These are phyloP conservation scores for Syritta pipiens DNA, from an alignment of 2,888 invertebrate genomes.

Conservation along the genomic window DNA sequence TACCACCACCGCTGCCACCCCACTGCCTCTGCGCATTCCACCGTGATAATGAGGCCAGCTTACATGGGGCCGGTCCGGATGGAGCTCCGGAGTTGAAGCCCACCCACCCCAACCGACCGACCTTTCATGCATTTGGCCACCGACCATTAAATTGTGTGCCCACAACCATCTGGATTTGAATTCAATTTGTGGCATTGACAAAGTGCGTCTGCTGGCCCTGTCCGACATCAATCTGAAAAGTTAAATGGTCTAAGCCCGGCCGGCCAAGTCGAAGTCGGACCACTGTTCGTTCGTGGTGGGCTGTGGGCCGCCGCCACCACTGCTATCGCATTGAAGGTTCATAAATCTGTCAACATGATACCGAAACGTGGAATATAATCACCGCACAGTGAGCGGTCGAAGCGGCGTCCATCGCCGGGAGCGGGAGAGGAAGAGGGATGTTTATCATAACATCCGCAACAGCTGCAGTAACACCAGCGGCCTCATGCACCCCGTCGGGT, in stretches of 20 bases:
- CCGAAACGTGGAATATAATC: conserved; percentile 37
- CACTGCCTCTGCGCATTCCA: conserved; percentile 23
- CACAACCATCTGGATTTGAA: conserved; percentile 64
- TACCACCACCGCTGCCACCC: neutral
- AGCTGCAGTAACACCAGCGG: too few species aligned
- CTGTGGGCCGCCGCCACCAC: neutral
- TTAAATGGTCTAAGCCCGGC: conserved; percentile 38
- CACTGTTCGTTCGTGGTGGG: neutral
- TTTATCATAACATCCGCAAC: too few species aligned
- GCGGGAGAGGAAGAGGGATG: too few species aligned
- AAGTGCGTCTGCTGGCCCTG: conserved; percentile 57
- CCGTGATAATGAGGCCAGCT: conserved; percentile 63
- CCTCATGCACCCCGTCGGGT: too few species aligned
- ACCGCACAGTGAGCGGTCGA: too few species aligned
- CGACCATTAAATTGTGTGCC: conserved; percentile 51
- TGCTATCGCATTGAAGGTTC: conserved; percentile 51
- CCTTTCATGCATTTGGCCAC: conserved; percentile 55
- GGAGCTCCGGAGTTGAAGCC: too few species aligned
- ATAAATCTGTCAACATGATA: conserved; percentile 65
- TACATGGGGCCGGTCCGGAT: conserved; percentile 35
- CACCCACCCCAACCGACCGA: conserved; percentile 31
- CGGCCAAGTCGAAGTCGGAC: conserved; percentile 12
- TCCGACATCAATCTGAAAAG: conserved; percentile 61
- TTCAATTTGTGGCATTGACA: conserved; percentile 69
- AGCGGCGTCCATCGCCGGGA: too few species aligned